phyloP scores from a whole-genome alignment of 2,113 vertebrate genomes.

The Pontoporia blainvillei region DNA sequence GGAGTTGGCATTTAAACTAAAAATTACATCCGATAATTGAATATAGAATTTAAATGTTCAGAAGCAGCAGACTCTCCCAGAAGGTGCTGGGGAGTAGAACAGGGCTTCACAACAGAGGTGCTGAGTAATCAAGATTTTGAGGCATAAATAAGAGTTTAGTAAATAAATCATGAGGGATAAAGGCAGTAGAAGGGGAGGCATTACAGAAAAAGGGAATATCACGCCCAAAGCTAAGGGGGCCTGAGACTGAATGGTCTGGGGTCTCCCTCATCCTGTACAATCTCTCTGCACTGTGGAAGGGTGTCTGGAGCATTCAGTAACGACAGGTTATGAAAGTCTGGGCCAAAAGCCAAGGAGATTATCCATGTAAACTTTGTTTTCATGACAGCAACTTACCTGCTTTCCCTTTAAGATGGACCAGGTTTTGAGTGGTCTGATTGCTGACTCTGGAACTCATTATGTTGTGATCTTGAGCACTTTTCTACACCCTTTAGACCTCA shows the following conservation, averaged over 20 bases:
- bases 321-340: not conserved
- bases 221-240: not conserved
- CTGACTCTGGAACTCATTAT: not conserved
- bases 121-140: not conserved
- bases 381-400: not conserved
- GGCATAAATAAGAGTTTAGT: not conserved
- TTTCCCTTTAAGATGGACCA: not conserved
- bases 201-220: not conserved
- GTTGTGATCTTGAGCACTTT: not conserved
- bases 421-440: not conserved
- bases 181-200: not conserved
- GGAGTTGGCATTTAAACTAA: not conserved
- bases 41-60: not conserved
- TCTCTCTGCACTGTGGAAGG: not conserved
- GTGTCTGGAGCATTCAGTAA: not conserved
- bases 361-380: not conserved
- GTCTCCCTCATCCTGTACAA: accelerated
- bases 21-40: not conserved
- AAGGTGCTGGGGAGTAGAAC: not conserved
- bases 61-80: not conserved
- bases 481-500: not conserved
- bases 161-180: not conserved
- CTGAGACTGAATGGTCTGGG: not conserved
- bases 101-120: not conserved
- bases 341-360: not conserved